A percentile compares a stretch with the other conserved stretches of the same genome.
Conservation (phyloP, 1,140 invertebrate genomes). For the Condylostylus longicornis region DNA sequence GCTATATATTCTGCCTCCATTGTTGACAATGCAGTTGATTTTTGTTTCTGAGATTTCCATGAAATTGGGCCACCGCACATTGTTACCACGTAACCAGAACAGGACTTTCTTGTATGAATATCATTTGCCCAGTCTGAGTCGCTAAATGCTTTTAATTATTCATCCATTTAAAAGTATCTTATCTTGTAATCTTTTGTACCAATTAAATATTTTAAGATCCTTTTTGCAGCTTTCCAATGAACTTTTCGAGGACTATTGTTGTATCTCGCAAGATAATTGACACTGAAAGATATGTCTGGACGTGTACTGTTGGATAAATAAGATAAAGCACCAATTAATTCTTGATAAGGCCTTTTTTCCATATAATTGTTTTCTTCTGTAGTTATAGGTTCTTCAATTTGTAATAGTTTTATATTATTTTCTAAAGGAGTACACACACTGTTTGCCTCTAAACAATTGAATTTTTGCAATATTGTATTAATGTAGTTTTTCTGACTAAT, state of each 20-base stretch:
- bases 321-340: constrained; percentile 29
- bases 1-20: constrained; percentile 36
- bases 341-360: constrained; percentile 14
- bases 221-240: constrained; percentile 32
- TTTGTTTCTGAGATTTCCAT: constrained; percentile 32
- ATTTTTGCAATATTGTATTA: too few relatives aligned
- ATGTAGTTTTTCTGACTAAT: too few relatives aligned
- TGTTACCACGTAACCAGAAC: constrained; percentile 6
- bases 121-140: constrained; percentile 27
- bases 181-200: constrained; percentile 19
- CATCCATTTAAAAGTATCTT: neutral
- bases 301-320: constrained; percentile 32
- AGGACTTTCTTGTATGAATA: constrained; percentile 17
- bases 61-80: constrained; percentile 20
- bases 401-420: too few relatives aligned
- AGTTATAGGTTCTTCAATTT: too few relatives aligned
- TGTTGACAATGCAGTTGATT: constrained; percentile 30
- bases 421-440: too few relatives aligned
- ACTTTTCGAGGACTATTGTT: constrained; percentile 19
- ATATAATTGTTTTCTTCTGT: neutral
- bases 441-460: too few relatives aligned
- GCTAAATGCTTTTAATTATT: constrained; percentile 3
- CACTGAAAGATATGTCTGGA: constrained; percentile 34
- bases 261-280: constrained; percentile 33
- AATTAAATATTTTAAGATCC: constrained; percentile 32